phyloP scores from a whole-genome alignment of 2,888 invertebrate genomes.

The Melinaea marsaeus region DNA sequence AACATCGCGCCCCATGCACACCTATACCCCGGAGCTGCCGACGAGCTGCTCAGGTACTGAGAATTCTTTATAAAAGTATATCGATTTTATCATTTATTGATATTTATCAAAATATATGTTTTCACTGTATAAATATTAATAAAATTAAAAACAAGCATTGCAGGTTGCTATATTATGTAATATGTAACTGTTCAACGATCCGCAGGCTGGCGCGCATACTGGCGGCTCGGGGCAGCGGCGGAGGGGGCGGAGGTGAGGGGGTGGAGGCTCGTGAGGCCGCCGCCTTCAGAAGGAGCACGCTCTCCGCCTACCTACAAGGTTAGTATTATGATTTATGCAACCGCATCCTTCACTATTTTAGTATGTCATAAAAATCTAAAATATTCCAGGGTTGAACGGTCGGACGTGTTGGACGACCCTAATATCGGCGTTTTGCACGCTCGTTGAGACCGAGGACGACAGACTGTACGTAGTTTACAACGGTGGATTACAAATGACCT shows the following conservation, averaged over 20 bases:
- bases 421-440: slow-evolving; percentile 91
- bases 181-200: background rate
- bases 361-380: background rate
- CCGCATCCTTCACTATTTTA: no score
- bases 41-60: slow-evolving; percentile 87
- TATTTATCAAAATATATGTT: no score
- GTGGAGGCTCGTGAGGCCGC: slow-evolving; percentile 85
- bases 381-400: slow-evolving; percentile 85
- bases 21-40: slow-evolving; percentile 93
- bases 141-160: background rate
- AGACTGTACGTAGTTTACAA: slow-evolving; percentile 93
- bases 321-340: slow-evolving; percentile 8
- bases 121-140: background rate
- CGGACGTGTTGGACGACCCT: slow-evolving; percentile 96
- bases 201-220: slow-evolving; percentile 87
- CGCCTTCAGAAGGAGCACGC: slow-evolving; percentile 88
- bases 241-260: slow-evolving; percentile 72
- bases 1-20: slow-evolving; percentile 98
- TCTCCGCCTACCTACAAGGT: slow-evolving; percentile 91
- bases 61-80: background rate
- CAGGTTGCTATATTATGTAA: background rate
- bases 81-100: no score
- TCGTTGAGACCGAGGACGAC: slow-evolving; percentile 94
- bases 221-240: slow-evolving; percentile 85
- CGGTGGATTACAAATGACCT: slow-evolving; percentile 89